phyloP scores from a whole-genome alignment of 2,797 vertebrate genomes.

The Lepidocolaptes lacrymiger region DNA sequence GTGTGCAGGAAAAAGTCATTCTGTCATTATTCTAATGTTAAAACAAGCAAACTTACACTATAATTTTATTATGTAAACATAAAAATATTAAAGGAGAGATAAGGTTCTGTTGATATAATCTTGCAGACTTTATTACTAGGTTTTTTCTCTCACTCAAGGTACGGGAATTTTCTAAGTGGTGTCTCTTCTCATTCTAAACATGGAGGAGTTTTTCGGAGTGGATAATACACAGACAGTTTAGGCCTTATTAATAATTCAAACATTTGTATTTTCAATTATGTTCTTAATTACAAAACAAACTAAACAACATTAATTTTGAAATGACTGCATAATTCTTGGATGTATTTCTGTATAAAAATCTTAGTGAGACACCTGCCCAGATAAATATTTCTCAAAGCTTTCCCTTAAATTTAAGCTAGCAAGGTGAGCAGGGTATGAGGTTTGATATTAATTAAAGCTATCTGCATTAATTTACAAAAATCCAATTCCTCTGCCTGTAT shows the following conservation, averaged over 20 bases:
- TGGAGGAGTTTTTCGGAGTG: neutral
- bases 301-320: slow-evolving; percentile 41
- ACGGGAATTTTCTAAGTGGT: neutral
- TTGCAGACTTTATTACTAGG: neutral
- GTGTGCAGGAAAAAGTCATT: neutral
- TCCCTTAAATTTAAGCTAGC: slow-evolving; percentile 20
- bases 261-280: slow-evolving; percentile 18
- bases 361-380: slow-evolving; percentile 18
- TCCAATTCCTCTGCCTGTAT: neutral
- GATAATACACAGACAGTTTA: neutral
- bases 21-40: neutral
- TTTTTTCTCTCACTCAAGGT: neutral
- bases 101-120: neutral
- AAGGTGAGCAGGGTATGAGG: neutral
- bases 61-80: neutral
- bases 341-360: slow-evolving; percentile 8
- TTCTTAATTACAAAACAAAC: slow-evolving; percentile 38
- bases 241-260: slow-evolving; percentile 42
- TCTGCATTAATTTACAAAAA: neutral
- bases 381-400: slow-evolving; percentile 40
- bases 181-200: neutral
- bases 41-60: neutral
- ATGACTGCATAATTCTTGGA: neutral
- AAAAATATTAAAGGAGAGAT: neutral
- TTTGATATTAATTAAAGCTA: slow-evolving; percentile 30